A percentile compares a stretch with the other conserved stretches of the same genome.
phyloP scores from a whole-genome alignment of 2,888 invertebrate species.

The Druceiella hillmani region DNA sequence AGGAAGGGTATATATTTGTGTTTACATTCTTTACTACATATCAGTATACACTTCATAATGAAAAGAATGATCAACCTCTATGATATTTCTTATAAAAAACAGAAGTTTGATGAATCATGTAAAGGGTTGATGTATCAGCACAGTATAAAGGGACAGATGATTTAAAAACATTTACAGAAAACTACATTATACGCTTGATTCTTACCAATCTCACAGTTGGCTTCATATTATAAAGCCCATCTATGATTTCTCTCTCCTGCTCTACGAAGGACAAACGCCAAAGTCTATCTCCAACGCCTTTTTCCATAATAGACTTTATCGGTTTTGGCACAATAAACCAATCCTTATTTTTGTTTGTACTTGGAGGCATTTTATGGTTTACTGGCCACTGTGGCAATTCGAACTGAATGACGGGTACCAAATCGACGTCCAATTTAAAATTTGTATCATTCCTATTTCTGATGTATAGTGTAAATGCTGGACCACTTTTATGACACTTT shows the following conservation, averaged over 20 bases:
- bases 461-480: constrained; percentile 51
- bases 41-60: too few relatives aligned
- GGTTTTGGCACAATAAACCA: constrained; percentile 53
- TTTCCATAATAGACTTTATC: constrained; percentile 30
- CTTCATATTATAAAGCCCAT: constrained; percentile 40
- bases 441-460: constrained; percentile 28
- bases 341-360: too few relatives aligned
- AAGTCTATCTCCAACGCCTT: constrained; percentile 31
- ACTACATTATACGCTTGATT: too few relatives aligned
- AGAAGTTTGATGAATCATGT: too few relatives aligned
- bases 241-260: constrained; percentile 46
- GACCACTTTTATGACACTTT: constrained; percentile 41
- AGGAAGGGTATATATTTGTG: too few relatives aligned
- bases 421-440: constrained; percentile 43
- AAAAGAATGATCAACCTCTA: too few relatives aligned
- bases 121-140: too few relatives aligned
- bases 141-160: too few relatives aligned
- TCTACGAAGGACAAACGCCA: constrained; percentile 56
- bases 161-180: too few relatives aligned
- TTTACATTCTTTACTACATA: too few relatives aligned
- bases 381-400: constrained; percentile 38
- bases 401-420: constrained; percentile 51
- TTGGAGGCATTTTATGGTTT: too few relatives aligned
- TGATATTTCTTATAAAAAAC: too few relatives aligned
- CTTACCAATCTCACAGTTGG: constrained; percentile 40